These are phyloP conservation scores for Aporophyla lueneburgensis DNA, from an alignment of 2,888 invertebrate species.

Conservation along the genomic window DNA sequence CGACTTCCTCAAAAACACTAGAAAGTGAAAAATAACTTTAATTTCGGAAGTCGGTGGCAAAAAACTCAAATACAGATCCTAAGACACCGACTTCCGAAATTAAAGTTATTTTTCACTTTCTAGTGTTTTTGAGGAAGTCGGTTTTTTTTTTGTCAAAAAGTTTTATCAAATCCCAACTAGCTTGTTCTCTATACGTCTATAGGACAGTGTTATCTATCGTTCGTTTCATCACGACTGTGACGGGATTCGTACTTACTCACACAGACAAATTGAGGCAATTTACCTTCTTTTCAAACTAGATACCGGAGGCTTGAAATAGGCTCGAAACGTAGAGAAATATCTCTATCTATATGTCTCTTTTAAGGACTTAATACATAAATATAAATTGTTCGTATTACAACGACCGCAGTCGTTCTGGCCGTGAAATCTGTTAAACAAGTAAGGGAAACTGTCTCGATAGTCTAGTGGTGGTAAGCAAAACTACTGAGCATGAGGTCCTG, in stretches of 20 bases:
- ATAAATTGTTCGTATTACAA: neutral
- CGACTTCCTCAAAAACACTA: no score
- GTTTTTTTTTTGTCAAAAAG: no score
- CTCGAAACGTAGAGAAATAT: conserved; percentile 33
- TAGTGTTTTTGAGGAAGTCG: no score
- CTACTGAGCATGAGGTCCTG: no score
- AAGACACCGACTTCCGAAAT: no score
- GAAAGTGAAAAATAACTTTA: no score
- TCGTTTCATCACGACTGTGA: conserved; percentile 60
- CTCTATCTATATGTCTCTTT: conserved; percentile 10
- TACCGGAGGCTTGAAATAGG: conserved; percentile 37
- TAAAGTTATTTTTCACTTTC: no score
- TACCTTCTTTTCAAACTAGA: conserved; percentile 57
- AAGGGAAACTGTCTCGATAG: neutral
- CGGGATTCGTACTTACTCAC: conserved; percentile 48
- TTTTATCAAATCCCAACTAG: conserved; percentile 33
- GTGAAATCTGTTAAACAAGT: neutral
- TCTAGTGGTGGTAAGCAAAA: no score
- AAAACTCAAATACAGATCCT: no score
- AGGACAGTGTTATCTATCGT: conserved; percentile 48
- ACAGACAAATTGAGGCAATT: conserved; percentile 63
- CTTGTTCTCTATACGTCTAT: neutral
- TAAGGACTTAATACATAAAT: neutral
- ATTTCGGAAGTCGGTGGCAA: no score
- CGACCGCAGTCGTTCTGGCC: neutral